Base-by-base conservation (phyloP, 1,140 invertebrate genomes). In the Potamilus streckersoni region DNA sequence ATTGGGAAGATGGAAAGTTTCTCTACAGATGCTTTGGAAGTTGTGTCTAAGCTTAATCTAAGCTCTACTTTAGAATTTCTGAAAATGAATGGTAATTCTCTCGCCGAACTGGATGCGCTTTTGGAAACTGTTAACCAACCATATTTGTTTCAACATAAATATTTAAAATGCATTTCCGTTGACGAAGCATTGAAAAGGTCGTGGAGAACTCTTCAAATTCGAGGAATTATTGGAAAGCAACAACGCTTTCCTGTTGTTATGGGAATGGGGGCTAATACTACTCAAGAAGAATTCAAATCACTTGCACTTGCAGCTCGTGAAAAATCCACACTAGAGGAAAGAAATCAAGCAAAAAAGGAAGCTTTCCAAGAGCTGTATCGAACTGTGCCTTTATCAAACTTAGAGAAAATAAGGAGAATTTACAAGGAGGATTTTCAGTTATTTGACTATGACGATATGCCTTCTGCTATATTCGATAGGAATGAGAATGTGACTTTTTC, bases 1-100 rank as follows among this genome's bases (percentile, higher is more conserved):
- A 77, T 80, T 27, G 79, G 75, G 6, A 78, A 80, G 66, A 69
- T 78, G 49, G 79, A 74, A 58, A 69, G 69, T 23, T 78, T 80
- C 69, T 38, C 65, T 31, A 27, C 70, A 20, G 79, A 80, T 57
- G 66, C 72, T 5, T 14, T 62, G 16, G 70, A 74, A 20, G 74
- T 77, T 58, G 49, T 80, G 15, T 23, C 55, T 59, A 78, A 74
- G 62, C 57, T 74, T 27, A 66, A 66, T 65, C 27, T 74, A 19
- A 64, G 56, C 14, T 62, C 70, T 16, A 64, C 75, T 11, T 23
- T 65, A 1, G 49, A 56, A 14, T 59, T 74, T 23, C 23, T 66
- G 62, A 38, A 71, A 14, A 60, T 60, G 19, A 71, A 56, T 27
- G 72, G 67, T 62, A 69, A 62, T 23, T n/a, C 61, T 15, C 15